Evolutionary conservation across 1,140 invertebrate species (phyloP).

Genomic region (Oedothorax gibbosus): DNA sequence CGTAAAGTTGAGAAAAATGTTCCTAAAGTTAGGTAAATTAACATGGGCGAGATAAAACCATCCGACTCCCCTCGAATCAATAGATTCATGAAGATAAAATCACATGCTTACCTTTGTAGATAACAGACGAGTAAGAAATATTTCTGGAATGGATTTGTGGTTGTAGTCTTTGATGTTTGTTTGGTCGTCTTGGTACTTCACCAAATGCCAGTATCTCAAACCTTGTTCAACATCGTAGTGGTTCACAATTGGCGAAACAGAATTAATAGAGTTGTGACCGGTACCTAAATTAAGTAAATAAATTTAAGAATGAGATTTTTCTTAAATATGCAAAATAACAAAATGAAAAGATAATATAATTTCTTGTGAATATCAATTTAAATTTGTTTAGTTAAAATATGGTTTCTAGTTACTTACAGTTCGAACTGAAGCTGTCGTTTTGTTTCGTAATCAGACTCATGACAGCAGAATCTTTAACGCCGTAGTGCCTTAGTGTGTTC

Average conservation of each 20-base stretch:
- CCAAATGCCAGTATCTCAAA: conserved; percentile 61
- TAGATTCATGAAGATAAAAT: no score
- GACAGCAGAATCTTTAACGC: conserved; percentile 92
- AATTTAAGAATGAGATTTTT: background rate
- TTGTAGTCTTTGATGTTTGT: conserved; percentile 64
- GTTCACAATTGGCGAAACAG: conserved; percentile 47
- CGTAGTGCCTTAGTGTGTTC: conserved; percentile 93
- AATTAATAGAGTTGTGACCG: conserved; percentile 54
- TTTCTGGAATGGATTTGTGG: conserved; percentile 91
- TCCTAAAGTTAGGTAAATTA: no score
- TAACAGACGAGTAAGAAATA: conserved; percentile 90
- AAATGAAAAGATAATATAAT: background rate
- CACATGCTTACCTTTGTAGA: conserved; percentile 78
- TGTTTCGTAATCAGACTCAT: conserved; percentile 91
- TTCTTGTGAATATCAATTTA: background rate
- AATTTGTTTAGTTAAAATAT: background rate
- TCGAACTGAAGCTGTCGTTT: conserved; percentile 78
- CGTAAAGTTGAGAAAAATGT: no score
- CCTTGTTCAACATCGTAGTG: conserved; percentile 60
- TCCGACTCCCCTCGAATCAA: no score
- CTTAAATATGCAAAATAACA: background rate
- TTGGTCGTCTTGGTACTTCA: conserved; percentile 60
- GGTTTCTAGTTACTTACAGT: conserved; percentile 45
- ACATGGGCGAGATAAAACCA: no score
- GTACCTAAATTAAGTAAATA: conserved; percentile 27